Evolutionary conservation across 2,113 vertebrate species (phyloP).

Genomic region (Amazona guildingii): DNA sequence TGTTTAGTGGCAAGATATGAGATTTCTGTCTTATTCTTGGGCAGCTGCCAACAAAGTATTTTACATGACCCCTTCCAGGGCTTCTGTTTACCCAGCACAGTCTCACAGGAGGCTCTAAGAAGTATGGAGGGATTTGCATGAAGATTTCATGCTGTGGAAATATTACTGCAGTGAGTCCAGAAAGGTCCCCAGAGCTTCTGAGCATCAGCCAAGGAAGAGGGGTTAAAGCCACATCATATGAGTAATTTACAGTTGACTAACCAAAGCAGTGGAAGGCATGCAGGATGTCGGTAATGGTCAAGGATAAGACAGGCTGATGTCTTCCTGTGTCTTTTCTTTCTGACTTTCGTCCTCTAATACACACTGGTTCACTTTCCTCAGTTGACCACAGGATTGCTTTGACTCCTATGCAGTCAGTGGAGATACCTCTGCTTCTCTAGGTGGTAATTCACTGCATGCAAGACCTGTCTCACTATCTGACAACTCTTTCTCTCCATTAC

Average conservation of each 20-base stretch:
- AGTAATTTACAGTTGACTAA: background rate
- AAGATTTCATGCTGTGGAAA: accelerated
- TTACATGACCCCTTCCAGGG: background rate
- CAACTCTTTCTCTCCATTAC: background rate
- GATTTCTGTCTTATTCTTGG: background rate
- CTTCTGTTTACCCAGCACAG: background rate
- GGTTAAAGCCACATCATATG: background rate
- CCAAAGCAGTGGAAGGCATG: background rate
- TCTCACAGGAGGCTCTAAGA: background rate
- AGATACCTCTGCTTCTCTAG: background rate
- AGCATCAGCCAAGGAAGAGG: background rate
- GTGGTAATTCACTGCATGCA: background rate
- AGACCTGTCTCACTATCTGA: background rate
- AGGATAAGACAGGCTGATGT: background rate
- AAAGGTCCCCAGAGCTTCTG: background rate
- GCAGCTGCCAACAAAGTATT: background rate
- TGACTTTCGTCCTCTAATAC: background rate
- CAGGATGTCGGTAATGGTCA: background rate
- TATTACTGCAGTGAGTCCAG: background rate
- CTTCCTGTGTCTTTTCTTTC: background rate
- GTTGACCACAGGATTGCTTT: accelerated
- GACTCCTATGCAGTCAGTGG: background rate
- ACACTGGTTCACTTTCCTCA: background rate
- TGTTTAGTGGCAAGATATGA: background rate
- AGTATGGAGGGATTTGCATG: background rate